Conservation (phyloP, 2,797 vertebrate genomes). For the Helarctos malayanus region DNA sequence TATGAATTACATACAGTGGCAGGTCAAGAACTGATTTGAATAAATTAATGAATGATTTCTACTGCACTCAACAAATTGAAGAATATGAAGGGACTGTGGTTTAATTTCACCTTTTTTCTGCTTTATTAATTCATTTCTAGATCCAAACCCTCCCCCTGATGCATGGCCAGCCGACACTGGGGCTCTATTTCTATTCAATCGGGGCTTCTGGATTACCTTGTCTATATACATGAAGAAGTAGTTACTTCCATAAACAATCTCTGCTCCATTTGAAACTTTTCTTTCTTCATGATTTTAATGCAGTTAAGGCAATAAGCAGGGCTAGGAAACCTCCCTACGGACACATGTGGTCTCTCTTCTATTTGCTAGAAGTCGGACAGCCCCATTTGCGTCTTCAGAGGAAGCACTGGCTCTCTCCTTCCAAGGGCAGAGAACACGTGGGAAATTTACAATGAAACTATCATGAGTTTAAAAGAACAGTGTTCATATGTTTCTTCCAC, state of each 20-base stretch:
- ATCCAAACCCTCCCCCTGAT: not conserved
- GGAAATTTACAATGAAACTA: constrained; percentile 68
- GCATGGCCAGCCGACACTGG: constrained; percentile 2
- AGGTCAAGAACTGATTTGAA: constrained; percentile 74
- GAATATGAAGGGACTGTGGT: not conserved
- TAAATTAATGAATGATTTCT: constrained; percentile 70
- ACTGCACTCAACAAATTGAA: not conserved
- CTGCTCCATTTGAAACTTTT: constrained; percentile 52
- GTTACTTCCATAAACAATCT: constrained; percentile 55
- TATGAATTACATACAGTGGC: constrained; percentile 80
- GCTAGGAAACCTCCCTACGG: constrained; percentile 23
- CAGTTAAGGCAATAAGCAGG: not conserved
- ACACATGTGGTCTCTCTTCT: not conserved
- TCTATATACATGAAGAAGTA: not conserved
- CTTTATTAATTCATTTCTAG: constrained; percentile 53
- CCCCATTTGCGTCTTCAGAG: constrained; percentile 33
- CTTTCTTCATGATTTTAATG: constrained; percentile 58
- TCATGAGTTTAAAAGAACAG: constrained; percentile 77
- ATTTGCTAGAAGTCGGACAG: constrained; percentile 59
- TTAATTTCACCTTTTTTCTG: constrained; percentile 1
- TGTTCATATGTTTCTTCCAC: constrained; percentile 60
- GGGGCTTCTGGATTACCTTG: constrained; percentile 29
- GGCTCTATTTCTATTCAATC: not conserved
- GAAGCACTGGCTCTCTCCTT: constrained; percentile 43
- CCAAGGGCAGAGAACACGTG: constrained; percentile 41